Base-by-base conservation (phyloP, 2,113 vertebrate genomes). In the Scopus umbretta region DNA sequence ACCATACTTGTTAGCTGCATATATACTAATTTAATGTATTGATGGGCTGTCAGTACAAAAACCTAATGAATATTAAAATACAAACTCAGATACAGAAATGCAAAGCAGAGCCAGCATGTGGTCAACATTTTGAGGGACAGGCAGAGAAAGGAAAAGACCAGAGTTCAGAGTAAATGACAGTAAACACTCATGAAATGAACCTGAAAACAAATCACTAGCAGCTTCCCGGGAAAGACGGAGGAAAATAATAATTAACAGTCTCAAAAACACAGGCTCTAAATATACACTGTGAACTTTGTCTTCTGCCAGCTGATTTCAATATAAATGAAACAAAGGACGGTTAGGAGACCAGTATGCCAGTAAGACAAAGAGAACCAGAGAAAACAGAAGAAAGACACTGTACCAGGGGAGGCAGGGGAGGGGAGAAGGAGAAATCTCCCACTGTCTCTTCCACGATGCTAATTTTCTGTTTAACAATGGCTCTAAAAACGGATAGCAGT, bases 1-100 rank as follows among this genome's bases (percentile, higher is more conserved):
- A 88, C 74, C 89, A 58, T 94, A 68, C 94, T 97, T 95, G 81
- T 92, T 97, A 96, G 76, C 83, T 91, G 88, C 84, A 80, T 74
- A 89, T 88, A 86, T 90, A 94, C 88, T 97, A 96, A 97, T 97
- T 97, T 92, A 94, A 80, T 26, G 52, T 96, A 96, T 83, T 94
- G 95, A 96, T 96, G 74, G 71, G 29, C 86, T 97, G 81, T 97
- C 95, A 97, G 71, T 63, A 92, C 76, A 95, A 96, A 94, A 94
- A 95, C 66, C 42, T 96, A 96, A 94, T 93, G 90, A 96, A 96
- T 96, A 95, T 93, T 95, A 95, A 96, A 96, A 90, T 76, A 74
- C 71, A 92, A 96, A 90, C 52, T 92, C 79, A 56, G 47, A 97
- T 90, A 93, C 94, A 96, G 86, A 92, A 97, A 96, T 96, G 95